Percentiles rank a stretch among this genome's conserved stretches.
These are phyloP conservation scores for Styela clava DNA, from an alignment of 23 tunicate species.

Conservation along the genomic window DNA sequence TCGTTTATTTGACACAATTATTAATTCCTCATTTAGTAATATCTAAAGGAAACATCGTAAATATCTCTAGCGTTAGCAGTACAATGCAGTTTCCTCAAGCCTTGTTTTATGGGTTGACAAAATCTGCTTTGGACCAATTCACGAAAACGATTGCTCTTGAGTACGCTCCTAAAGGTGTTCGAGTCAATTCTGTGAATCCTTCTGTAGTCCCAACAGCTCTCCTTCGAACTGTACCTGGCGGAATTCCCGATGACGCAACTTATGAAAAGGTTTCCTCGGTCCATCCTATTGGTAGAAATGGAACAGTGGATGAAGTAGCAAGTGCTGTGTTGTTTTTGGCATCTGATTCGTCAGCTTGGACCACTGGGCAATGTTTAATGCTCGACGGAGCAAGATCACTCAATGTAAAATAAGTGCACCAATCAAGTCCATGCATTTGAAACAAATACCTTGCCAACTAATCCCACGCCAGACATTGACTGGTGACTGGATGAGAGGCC, in stretches of 20 bases:
- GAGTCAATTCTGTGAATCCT: constrained; percentile 23
- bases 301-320: constrained; percentile 24
- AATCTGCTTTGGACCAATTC: constrained; percentile 41
- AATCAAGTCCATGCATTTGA: too few species aligned
- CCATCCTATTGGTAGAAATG: constrained; percentile 25
- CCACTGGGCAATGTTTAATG: neutral
- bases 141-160: constrained; percentile 17
- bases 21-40: constrained; percentile 42
- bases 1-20: constrained; percentile 16
- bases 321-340: constrained; percentile 16
- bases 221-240: neutral
- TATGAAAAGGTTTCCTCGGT: neutral
- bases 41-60: constrained; percentile 42
- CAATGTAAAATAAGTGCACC: neutral
- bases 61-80: constrained; percentile 51
- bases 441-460: too few species aligned
- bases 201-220: constrained; percentile 21
- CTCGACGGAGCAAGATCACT: constrained; percentile 23
- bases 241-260: neutral
- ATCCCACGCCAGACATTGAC: too few species aligned
- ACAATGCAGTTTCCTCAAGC: constrained; percentile 40
- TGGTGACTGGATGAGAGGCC: too few species aligned
- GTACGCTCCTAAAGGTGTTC: constrained; percentile 18
- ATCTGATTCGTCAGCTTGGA: constrained; percentile 24
- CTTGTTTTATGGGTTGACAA: constrained; percentile 41